Evolutionary conservation across 2,888 invertebrate species (phyloP), one percentile per base, ranked within the genome.

Genomic region (Hemicrepidius hirtus): DNA sequence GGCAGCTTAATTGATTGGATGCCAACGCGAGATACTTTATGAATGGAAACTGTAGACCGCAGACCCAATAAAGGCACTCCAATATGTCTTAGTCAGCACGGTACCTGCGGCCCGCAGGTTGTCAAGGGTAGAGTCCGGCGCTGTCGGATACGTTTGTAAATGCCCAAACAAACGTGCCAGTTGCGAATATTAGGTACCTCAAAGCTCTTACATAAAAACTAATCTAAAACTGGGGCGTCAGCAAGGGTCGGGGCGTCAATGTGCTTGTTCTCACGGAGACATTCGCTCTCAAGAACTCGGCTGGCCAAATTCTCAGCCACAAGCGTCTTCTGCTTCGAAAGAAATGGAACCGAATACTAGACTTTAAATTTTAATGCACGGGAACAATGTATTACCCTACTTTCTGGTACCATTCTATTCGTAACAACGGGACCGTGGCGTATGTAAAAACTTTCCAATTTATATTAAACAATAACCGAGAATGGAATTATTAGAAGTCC

Each of bases 61-160:
- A 78, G 75, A 78, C 80, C 79, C 80, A 80, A 80, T 80, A 80
- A 80, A 79, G 78, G 78, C 75, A 77, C 75, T 76, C 76, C 76
- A 80, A 80, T 81, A 80, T 79, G 77, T 80, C 79, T 81, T 78
- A 78, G 79, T 81, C 80, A 78, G 77, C 77, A 68, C 49, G 60
- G 55, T 75, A 73, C 75, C 74, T 77, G 77, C 71, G 76, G 77
- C 75, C 69, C 68, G 57, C 73, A 50, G 60, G 57, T 65, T 62
- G 70, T 70, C 66, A 66, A 68, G 41, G 21, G 57, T 55, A 49
- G 28, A 62, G 62, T 67, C 55, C 55, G 24, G 65, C 44, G 49
- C 28, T 65, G 50, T 55, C 50, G 49, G 49, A 41, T 53, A 40
- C 57, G 59, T 49, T 66, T 62, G 37, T 18, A 71, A 50, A 53